Evolutionary conservation across 2,888 invertebrate genomes (phyloP), one percentile per base, ranked within the genome.

Genomic region (Stegana nigrithorax): DNA sequence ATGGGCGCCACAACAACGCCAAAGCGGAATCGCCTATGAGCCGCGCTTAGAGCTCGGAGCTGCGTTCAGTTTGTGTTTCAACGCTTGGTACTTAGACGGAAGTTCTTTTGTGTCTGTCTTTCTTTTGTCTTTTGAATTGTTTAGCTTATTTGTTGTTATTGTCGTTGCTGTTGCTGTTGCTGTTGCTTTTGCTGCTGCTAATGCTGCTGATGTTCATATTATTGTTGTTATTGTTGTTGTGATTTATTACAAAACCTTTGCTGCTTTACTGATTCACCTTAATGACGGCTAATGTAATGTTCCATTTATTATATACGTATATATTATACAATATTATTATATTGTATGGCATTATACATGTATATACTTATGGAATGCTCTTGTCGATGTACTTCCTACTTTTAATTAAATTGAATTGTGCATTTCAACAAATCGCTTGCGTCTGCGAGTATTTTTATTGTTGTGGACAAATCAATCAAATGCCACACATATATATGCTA

Each of bases 401-500:
- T 78, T 67, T 73, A 73, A 80, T 75, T 77, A 77, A 73, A 73
- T 72, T 63, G 69, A 71, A 75, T 75, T 75, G 78, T 78, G 75
- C 75, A 80, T 32, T 47, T 12, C 21, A 29, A n/a, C 17, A 55
- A 32, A 19, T 14, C 19, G 19, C 10, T 32, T 14, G 7, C 2
- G n/a, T n/a, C n/a, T n/a, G n/a, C n/a, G n/a, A n/a, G n/a, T n/a
- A n/a, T n/a, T n/a, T n/a, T n/a, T n/a, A n/a, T n/a, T n/a, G n/a
- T 25, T 47, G 5, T 2, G 26, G 12, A 62, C 73, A 64, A 65
- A 65, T 62, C 71, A 63, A 26, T 36, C 50, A 59, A 50, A 51
- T 61, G n/a, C n/a, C n/a, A n/a, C n/a, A n/a, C n/a, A n/a, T n/a
- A n/a, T n/a, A n/a, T n/a, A n/a, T n/a, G n/a, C n/a, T 59, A 45